These are phyloP conservation scores for Dastarcus helophoroides DNA, from an alignment of 2,888 invertebrate species.

Conservation along the genomic window DNA sequence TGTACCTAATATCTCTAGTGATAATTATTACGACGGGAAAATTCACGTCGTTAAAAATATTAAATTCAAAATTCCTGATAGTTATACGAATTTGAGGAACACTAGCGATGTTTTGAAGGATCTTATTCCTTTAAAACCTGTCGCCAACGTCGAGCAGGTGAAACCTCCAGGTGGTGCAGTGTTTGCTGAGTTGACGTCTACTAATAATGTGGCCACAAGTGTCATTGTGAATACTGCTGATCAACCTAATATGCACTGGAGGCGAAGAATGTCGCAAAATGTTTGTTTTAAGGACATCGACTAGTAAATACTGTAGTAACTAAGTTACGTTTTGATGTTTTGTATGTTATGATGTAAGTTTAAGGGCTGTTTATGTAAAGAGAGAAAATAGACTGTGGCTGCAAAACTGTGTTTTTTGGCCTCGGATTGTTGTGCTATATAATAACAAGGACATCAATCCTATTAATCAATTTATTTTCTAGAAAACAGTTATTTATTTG, in stretches of 20 bases:
- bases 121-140: slow-evolving; percentile 13
- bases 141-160: slow-evolving; percentile 3
- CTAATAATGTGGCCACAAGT: slow-evolving; percentile 21
- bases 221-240: slow-evolving; percentile 26
- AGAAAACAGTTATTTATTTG: too few species aligned
- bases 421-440: too few species aligned
- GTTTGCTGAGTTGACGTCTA: slow-evolving; percentile 20
- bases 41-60: slow-evolving; percentile 31
- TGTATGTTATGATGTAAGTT: too few species aligned
- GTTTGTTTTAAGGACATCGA: slow-evolving; percentile 16
- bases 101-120: slow-evolving; percentile 14
- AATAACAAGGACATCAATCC: too few species aligned
- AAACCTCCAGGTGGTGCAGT: slow-evolving; percentile 12
- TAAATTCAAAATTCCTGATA: slow-evolving; percentile 36
- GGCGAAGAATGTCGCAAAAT: slow-evolving; percentile 36
- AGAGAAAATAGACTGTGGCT: too few species aligned
- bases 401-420: too few species aligned
- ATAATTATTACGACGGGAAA: slow-evolving; percentile 9
- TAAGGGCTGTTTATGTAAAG: too few species aligned
- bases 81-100: slow-evolving; percentile 28
- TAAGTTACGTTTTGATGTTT: too few species aligned
- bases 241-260: slow-evolving; percentile 38
- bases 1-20: slow-evolving; percentile 7
- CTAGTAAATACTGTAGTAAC: too few species aligned
- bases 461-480: too few species aligned